Evolutionary conservation across 2,797 vertebrate genomes (phyloP), one percentile per base, ranked within the genome.

Genomic region (Ptychadena robeensis): DNA sequence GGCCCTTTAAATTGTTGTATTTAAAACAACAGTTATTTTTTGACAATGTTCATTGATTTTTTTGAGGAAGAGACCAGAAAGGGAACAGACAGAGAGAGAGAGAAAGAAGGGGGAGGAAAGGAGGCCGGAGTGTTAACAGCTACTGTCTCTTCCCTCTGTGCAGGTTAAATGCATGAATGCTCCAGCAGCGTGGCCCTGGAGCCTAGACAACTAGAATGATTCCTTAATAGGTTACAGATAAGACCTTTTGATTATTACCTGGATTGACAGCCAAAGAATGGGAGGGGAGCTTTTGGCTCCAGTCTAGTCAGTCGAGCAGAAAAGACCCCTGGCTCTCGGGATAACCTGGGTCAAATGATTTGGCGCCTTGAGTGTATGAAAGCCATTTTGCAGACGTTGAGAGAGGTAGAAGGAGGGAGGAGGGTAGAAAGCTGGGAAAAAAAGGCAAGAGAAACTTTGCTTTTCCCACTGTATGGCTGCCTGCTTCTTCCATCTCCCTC

Each of bases 291-390:
- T 61, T 80, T 90, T 80, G 93, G 93, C 93, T 95, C 92, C 93
- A 83, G 87, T 79, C 90, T 86, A 91, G 85, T 86, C 94, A 95
- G 92, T 92, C 91, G 92, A 93, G 93, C 95, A 95, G 93, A 96
- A 96, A 94, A 92, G 88, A 91, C 87, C 91, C 91, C 86, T 85
- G 90, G 91, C 79, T 87, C 91, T 79, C 87, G 85, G 94, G 94
- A 92, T 92, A 93, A 94, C 91, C 87, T 87, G 91, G 95, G 95
- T 96, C 95, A 96, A 96, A 95, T 93, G 95, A 93, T 94, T 94
- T 93, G 95, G 96, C 95, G 95, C 95, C 95, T 96, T 48, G 85
- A 87, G 94, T 91, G 94, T 92, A 95, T 95, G 94, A 94, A 95
- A 95, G 93, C 93, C 92, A 88, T 94, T 95, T 93, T 91, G 91